Base-by-base conservation (phyloP, 2,797 vertebrate genomes). In the Sciurus carolinensis region DNA sequence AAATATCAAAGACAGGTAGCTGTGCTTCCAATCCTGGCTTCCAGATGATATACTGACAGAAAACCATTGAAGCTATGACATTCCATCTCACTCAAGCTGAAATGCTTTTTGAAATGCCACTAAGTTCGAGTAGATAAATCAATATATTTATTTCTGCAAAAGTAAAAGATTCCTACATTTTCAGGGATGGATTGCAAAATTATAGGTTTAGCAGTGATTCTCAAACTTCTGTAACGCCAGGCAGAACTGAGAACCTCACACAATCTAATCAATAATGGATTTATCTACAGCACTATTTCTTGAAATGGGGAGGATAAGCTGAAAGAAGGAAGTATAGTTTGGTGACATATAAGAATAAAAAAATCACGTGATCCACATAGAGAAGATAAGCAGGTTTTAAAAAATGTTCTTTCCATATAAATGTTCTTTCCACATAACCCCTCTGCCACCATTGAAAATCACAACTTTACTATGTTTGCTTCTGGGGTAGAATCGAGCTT, bases 111-210 rank as follows among this genome's bases (percentile, higher is more conserved):
- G 42, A 91, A 96, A 93, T 15, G 20, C 1, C 11, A 66, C 18
- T 82, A 79, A 54, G 71, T 91, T 94, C 26, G 33, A 81, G 10
- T 42, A 66, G n/a, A 81, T 85, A 83, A 93, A 57, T 89, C 15
- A 75, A 87, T 79, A 77, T 6, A 75, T 84, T 59, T 71, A 59
- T 85, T 88, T 91, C 47, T 95, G 7, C 8, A 91, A 94, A 96
- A 81, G 39, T 84, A 64, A 88, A 93, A 86, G 1, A 36, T 79
- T 47, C 67, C 30, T 80, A 69, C 30, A 71, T 57, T 87, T 91
- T 89, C 59, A 91, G 72, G 47, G 9, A 91, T 89, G 7, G 28
- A 88, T 85, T 85, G 1, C 18, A 88, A 93, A 91, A 73, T 92
- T 86, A 82, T 18, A 88, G 80, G 2, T 76, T 94, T 87, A 33